Base-by-base conservation (phyloP, 2,113 vertebrate genomes). In the Noctilio leporinus region DNA sequence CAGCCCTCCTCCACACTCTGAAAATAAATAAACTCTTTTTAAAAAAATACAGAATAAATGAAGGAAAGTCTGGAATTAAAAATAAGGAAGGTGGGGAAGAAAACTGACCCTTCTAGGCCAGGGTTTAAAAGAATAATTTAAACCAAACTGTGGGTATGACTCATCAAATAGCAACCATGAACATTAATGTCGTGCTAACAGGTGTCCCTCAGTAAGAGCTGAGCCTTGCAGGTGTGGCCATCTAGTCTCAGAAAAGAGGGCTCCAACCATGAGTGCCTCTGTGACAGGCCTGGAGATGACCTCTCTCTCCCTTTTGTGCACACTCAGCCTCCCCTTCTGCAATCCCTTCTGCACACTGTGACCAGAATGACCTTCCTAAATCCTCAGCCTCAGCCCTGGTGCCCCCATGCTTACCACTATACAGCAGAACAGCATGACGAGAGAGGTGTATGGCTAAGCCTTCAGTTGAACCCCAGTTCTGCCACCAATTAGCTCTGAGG, bases 31-130 rank as follows among this genome's bases (percentile, higher is more conserved):
- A n/a, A n/a, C n/a, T n/a, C n/a, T n/a, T n/a, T n/a, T n/a, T n/a
- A n/a, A n/a, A n/a, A n/a, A n/a, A n/a, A n/a, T n/a, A n/a, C n/a
- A 72, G 80, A 65, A 22, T 53, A 33, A 86, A 38, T 26, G 22
- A 85, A 91, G 62, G 47, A 92, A 84, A 86, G 38, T 10, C 55
- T 89, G 38, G 10, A 93, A 84, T 35, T 95, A 81, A 76, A 88
- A 86, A 51, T 38, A 8, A 45, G 70, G 53, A 19, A 30, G 16
- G 3, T 22, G 1, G 30, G 4, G 9, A 26, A 40, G 78, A 28
- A 55, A 78, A 51, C 1, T 26, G 40, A 83, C 10, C 43, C 19
- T 92, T 89, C 33, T 73, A 28, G 38, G 22, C 22, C 33, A 95
- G 45, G 30, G 12, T 73, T 73, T 47, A 76, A 78, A 78, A 57